These are phyloP conservation scores for Aurelia coerulea DNA, from an alignment of 30 jellyfish, hydroid and myxozoan genomes.

Conservation along the genomic window DNA sequence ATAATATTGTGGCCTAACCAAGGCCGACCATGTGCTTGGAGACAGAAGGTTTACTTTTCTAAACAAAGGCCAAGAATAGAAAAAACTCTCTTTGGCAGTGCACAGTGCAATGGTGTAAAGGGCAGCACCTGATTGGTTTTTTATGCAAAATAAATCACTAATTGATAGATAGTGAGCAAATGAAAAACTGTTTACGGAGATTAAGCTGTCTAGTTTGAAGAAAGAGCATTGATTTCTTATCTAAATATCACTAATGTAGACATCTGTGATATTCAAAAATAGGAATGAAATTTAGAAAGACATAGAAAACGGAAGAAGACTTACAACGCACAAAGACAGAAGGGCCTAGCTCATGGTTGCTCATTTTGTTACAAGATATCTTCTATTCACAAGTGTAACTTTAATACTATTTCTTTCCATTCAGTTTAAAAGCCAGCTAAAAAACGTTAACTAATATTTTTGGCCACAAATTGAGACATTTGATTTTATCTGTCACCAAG, in stretches of 20 bases:
- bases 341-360: no score
- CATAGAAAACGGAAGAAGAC: no score
- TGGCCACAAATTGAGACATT: background rate
- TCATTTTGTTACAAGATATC: no score
- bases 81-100: slow-evolving; percentile 38
- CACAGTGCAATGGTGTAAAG: slow-evolving; percentile 49
- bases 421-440: no score
- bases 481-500: background rate
- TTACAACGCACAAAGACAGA: no score
- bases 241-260: slow-evolving; percentile 66
- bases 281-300: no score
- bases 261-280: slow-evolving; percentile 45
- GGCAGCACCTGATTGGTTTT: slow-evolving; percentile 76
- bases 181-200: slow-evolving; percentile 66
- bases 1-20: slow-evolving; percentile 51
- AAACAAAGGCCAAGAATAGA: slow-evolving; percentile 59
- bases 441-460: no score
- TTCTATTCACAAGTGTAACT: no score
- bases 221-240: slow-evolving; percentile 21
- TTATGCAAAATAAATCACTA: slow-evolving; percentile 49
- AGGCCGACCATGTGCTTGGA: slow-evolving; percentile 63
- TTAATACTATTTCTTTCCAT: no score
- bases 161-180: slow-evolving; percentile 56
- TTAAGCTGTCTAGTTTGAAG: slow-evolving; percentile 39
- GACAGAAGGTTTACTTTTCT: slow-evolving; percentile 72